These are phyloP conservation scores for Cinara cedri DNA, from an alignment of 2,888 invertebrate genomes.

Conservation along the genomic window DNA sequence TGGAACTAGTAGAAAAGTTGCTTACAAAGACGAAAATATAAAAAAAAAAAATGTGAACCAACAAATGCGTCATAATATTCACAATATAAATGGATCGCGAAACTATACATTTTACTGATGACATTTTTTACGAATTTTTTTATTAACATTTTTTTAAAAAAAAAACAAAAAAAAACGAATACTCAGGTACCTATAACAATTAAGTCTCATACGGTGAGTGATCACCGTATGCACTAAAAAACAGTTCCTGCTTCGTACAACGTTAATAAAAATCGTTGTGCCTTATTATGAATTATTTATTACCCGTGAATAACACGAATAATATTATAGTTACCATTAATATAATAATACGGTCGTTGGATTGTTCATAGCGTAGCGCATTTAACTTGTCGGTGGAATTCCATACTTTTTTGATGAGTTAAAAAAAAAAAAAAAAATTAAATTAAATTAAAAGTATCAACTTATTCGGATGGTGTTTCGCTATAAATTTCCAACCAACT, in stretches of 20 bases:
- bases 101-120: too few species aligned
- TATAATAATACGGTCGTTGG: neutral
- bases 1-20: too few species aligned
- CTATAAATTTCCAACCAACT: neutral
- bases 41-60: too few species aligned
- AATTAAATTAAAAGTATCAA: too few species aligned
- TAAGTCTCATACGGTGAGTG: neutral
- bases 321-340: neutral
- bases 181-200: neutral
- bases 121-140: too few species aligned
- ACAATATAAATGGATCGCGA: too few species aligned
- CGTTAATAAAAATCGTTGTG: neutral
- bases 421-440: too few species aligned
- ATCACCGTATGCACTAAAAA: neutral
- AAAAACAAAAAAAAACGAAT: too few species aligned
- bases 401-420: neutral
- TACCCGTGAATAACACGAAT: neutral
- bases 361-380: neutral
- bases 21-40: too few species aligned
- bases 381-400: neutral
- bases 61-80: too few species aligned
- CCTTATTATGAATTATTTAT: neutral
- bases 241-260: neutral
- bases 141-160: too few species aligned
- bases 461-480: neutral